Evolutionary conservation across 2,888 invertebrate genomes (phyloP).

Genomic region (Macrostomum cliftonense): DNA sequence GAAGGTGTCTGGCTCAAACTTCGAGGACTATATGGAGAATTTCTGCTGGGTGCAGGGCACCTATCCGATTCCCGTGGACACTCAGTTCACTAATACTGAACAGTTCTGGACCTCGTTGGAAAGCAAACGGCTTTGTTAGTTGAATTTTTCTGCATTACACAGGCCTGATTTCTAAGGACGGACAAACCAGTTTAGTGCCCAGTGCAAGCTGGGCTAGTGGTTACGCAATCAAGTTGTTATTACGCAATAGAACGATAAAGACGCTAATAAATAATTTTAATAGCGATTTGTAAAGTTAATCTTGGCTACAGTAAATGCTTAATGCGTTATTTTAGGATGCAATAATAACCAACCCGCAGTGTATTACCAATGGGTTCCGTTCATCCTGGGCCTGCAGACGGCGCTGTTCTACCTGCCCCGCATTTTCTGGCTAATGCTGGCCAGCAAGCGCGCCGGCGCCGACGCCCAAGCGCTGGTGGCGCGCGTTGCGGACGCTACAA

Average conservation of each 20-base stretch:
- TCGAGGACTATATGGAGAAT: slow-evolving; percentile 9
- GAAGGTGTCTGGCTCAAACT: slow-evolving; percentile 3
- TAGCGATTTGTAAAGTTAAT: too few species aligned
- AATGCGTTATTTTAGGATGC: too few species aligned
- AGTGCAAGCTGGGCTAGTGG: too few species aligned
- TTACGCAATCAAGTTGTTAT: too few species aligned
- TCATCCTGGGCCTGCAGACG: slow-evolving; percentile 10
- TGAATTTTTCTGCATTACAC: neutral
- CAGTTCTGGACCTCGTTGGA: slow-evolving; percentile 1
- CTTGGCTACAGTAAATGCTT: too few species aligned
- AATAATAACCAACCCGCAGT: neutral
- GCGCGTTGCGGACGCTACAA: slow-evolving; percentile 8
- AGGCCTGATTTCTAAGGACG: too few species aligned
- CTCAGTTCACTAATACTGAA: neutral
- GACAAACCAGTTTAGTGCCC: too few species aligned
- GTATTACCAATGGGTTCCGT: slow-evolving; percentile 12
- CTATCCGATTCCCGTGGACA: slow-evolving; percentile 3
- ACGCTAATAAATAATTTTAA: too few species aligned
- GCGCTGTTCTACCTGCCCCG: slow-evolving; percentile 11
- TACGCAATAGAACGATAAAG: too few species aligned
- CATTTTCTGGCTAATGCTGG: slow-evolving; percentile 9
- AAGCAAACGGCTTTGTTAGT: slow-evolving; percentile 6
- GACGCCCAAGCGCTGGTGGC: slow-evolving; percentile 9
- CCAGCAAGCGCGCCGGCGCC: slow-evolving; percentile 10
- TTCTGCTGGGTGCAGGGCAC: slow-evolving; percentile 11